Percentiles rank a stretch among this genome's conserved stretches.
Evolutionary conservation across 1,140 invertebrate species (phyloP).

Genomic region (Hermetia illucens): DNA sequence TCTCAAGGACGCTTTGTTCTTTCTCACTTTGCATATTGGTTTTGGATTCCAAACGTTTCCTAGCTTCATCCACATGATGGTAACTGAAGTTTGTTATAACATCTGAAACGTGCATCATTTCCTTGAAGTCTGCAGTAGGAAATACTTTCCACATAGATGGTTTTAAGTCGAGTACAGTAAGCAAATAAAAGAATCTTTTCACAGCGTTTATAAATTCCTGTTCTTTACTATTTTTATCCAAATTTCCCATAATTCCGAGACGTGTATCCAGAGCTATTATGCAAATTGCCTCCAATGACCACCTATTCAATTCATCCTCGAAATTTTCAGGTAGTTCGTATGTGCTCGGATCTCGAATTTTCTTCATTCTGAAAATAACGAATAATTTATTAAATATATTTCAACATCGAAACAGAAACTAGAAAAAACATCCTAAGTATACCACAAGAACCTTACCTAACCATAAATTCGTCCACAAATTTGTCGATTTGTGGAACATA

Average conservation of each 20-base stretch:
- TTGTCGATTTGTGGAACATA: slow-evolving; percentile 17
- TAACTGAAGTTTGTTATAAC: slow-evolving; percentile 10
- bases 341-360: slow-evolving; percentile 9
- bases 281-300: slow-evolving; percentile 48
- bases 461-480: slow-evolving; percentile 1
- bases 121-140: slow-evolving; percentile 38
- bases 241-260: slow-evolving; percentile 16
- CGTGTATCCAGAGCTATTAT: slow-evolving; percentile 49
- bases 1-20: slow-evolving; percentile 37
- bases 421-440: slow-evolving; percentile 10
- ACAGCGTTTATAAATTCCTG: slow-evolving; percentile 34
- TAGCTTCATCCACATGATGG: slow-evolving; percentile 11
- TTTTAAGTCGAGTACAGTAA: slow-evolving; percentile 40
- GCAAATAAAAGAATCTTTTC: slow-evolving; percentile 41
- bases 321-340: slow-evolving; percentile 38
- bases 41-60: slow-evolving; percentile 6
- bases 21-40: slow-evolving; percentile 5
- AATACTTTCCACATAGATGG: slow-evolving; percentile 46
- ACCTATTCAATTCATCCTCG: slow-evolving; percentile 44
- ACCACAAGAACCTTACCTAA: slow-evolving; percentile 4
- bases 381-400: slow-evolving; percentile 10
- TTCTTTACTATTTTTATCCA: neutral
- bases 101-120: slow-evolving; percentile 33
- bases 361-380: neutral
- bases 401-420: slow-evolving; percentile 11